These are phyloP conservation scores for Zonotrichia albicollis DNA, from an alignment of 2,797 vertebrate species.

Conservation along the genomic window DNA sequence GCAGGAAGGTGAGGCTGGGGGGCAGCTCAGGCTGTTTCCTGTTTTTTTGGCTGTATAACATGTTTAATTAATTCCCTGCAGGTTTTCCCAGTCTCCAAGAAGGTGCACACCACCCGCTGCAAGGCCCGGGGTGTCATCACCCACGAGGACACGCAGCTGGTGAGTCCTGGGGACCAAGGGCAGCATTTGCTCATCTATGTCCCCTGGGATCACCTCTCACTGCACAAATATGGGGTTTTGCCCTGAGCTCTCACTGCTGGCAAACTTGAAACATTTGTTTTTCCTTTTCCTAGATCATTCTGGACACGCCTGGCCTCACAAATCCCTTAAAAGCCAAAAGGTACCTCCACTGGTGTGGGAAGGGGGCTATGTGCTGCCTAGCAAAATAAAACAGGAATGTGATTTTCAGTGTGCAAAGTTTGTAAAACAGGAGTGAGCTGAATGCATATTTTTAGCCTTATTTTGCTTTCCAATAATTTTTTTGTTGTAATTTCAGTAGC, in stretches of 20 bases:
- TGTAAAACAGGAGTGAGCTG: neutral
- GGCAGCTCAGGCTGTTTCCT: rapidly evolving
- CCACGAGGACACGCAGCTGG: constrained; percentile 84
- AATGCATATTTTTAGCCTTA: neutral
- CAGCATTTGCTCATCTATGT: rapidly evolving
- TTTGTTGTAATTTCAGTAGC: neutral
- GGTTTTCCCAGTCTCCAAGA: constrained; percentile 94
- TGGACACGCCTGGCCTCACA: constrained; percentile 94
- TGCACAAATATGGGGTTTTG: rapidly evolving
- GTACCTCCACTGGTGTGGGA: constrained; percentile 59
- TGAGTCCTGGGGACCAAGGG: constrained; percentile 36
- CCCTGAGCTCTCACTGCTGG: neutral
- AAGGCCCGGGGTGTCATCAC: constrained; percentile 87
- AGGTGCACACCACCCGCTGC: constrained; percentile 92
- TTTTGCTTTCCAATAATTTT: neutral
- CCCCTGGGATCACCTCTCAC: rapidly evolving
- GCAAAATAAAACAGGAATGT: neutral
- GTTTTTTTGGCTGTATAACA: rapidly evolving
- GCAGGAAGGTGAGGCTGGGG: constrained; percentile 84
- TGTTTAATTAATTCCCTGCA: constrained; percentile 38
- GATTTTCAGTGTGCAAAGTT: neutral
- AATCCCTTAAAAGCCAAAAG: constrained; percentile 84
- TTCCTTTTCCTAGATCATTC: constrained; percentile 81
- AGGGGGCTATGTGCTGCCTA: rapidly evolving
- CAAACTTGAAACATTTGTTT: neutral